Evolutionary conservation across 2,888 invertebrate genomes (phyloP).

Genomic region (Xestia rhomboidea): DNA sequence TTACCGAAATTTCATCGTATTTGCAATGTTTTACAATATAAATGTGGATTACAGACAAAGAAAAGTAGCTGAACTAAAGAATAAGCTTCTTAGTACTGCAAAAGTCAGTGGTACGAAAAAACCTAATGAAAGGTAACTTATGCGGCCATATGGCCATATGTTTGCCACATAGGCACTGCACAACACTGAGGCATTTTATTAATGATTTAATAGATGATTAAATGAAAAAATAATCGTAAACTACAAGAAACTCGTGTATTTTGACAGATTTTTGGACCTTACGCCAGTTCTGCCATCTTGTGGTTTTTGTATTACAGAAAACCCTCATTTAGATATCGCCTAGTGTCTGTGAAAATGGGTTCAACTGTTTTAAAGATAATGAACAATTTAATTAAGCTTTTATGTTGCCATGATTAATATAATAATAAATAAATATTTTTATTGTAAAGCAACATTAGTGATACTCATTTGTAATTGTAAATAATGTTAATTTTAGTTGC

Average conservation of each 20-base stretch:
- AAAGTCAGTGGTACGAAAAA: neutral
- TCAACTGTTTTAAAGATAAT: constrained; percentile 16
- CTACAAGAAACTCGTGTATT: no score
- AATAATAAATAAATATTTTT: constrained; percentile 58
- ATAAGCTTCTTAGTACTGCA: neutral
- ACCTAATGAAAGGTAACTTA: neutral
- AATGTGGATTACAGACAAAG: neutral
- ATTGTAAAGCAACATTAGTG: constrained; percentile 68
- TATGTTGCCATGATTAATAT: constrained; percentile 71
- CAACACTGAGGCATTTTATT: no score
- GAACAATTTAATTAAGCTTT: constrained; percentile 59
- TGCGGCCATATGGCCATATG: no score
- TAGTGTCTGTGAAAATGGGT: neutral
- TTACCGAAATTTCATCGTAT: neutral
- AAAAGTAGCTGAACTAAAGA: neutral
- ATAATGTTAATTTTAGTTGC: constrained; percentile 64
- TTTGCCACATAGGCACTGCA: no score
- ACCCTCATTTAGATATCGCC: neutral
- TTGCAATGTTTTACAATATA: neutral
- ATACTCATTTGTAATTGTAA: constrained; percentile 74
- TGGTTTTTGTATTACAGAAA: no score
- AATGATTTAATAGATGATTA: no score
- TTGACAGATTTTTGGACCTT: no score
- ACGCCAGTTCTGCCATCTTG: no score
- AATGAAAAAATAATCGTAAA: no score